A percentile compares a stretch with the other conserved stretches of the same genome.
Evolutionary conservation across 1,140 invertebrate species (phyloP).

Genomic region (Eulimnadia texana): DNA sequence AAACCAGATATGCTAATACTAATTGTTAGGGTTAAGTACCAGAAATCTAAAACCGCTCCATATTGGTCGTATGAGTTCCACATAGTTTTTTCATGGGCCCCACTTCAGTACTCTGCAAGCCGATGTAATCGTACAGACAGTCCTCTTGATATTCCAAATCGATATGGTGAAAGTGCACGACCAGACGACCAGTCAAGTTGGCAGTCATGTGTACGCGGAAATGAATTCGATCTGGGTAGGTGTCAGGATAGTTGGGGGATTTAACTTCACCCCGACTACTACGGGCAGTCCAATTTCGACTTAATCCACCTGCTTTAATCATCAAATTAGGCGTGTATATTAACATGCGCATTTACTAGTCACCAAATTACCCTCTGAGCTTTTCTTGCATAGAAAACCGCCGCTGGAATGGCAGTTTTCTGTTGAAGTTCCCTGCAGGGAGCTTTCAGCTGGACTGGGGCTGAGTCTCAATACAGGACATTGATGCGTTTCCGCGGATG

Average conservation of each 20-base stretch:
- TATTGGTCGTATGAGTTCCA: conserved; percentile 18
- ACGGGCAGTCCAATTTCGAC: conserved; percentile 19
- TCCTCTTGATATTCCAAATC: conserved; percentile 55
- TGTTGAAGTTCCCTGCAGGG: not conserved
- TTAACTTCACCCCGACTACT: conserved; percentile 37
- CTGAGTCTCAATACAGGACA: not conserved
- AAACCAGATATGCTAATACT: not conserved
- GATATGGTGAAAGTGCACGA: conserved; percentile 46
- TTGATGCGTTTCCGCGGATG: not conserved
- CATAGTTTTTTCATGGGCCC: conserved; percentile 21
- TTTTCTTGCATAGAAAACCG: not conserved
- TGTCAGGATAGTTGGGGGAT: conserved; percentile 45
- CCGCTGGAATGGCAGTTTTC: not conserved
- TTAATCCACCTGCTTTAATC: not conserved
- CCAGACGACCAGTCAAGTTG: conserved; percentile 36
- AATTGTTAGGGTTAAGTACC: not conserved
- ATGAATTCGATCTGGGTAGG: conserved; percentile 51
- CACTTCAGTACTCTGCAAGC: conserved; percentile 30
- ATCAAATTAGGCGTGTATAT: not conserved
- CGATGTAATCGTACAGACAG: conserved; percentile 60
- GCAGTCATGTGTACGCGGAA: conserved; percentile 45
- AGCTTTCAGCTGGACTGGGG: not conserved
- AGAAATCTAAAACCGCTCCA: not conserved
- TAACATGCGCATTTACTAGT: not conserved
- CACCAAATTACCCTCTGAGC: not conserved